Percentiles rank a stretch among this genome's conserved stretches.
Conservation (phyloP, 1,140 invertebrate species). For the Saccostrea glomerata region DNA sequence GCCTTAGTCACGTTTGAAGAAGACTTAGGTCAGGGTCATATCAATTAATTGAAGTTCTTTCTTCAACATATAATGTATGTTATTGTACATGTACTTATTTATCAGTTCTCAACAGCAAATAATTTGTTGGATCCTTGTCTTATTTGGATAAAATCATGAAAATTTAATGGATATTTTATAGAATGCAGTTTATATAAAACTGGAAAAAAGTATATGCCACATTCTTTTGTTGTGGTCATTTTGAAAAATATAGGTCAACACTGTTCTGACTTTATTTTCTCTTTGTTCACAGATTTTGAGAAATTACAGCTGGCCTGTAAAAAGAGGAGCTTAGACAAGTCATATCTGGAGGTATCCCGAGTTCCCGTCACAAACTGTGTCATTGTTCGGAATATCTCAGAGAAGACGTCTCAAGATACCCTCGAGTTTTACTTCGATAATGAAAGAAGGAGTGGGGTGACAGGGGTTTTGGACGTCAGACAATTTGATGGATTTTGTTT, state of each 20-base stretch:
- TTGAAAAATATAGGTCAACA: too few species aligned
- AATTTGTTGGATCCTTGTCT: too few species aligned
- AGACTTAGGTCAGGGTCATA: neutral
- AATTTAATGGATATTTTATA: too few species aligned
- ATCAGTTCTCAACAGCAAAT: too few species aligned
- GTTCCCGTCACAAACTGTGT: slow-evolving; percentile 60
- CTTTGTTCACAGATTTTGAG: slow-evolving; percentile 53
- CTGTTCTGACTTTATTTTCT: neutral
- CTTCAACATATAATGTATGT: neutral
- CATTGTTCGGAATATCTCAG: slow-evolving; percentile 48
- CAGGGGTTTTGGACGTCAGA: slow-evolving; percentile 53
- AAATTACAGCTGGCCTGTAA: slow-evolving; percentile 49
- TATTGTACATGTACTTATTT: neutral
- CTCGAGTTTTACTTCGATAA: slow-evolving; percentile 64
- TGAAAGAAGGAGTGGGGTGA: slow-evolving; percentile 59
- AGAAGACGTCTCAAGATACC: slow-evolving; percentile 52
- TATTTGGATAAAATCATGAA: too few species aligned
- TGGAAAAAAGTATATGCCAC: too few species aligned
- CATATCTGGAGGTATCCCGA: slow-evolving; percentile 45
- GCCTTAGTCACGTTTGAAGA: slow-evolving; percentile 47
- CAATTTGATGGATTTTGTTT: slow-evolving; percentile 51
- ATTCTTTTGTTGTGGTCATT: too few species aligned
- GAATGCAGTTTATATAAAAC: too few species aligned
- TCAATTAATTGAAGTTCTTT: neutral
- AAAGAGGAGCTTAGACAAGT: slow-evolving; percentile 54